Conservation (phyloP, 2,797 vertebrate species). For the Pseudocheirus occidentalis region DNA sequence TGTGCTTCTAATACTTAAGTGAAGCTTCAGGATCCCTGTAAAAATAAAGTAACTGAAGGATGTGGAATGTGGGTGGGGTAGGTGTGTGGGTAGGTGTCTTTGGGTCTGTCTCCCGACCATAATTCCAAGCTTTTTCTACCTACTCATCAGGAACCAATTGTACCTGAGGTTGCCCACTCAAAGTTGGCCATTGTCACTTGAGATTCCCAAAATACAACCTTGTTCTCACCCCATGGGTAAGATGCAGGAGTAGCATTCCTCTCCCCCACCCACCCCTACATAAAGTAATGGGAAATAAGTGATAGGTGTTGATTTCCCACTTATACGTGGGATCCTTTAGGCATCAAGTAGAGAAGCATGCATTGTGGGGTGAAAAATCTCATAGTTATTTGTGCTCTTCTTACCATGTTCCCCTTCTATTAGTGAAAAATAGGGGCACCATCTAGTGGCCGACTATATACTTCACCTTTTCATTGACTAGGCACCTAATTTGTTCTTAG, state of each 20-base stretch:
- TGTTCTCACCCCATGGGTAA: neutral
- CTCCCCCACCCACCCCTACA: neutral
- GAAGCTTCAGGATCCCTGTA: neutral
- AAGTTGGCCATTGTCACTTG: neutral
- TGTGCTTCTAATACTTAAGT: neutral
- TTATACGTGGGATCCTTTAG: neutral
- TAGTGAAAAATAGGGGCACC: neutral
- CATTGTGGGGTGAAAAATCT: neutral
- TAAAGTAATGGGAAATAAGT: neutral
- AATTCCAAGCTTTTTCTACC: neutral
- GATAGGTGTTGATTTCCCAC: neutral
- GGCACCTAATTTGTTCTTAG: neutral
- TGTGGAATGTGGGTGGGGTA: neutral
- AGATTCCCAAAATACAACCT: neutral
- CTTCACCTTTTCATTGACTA: neutral
- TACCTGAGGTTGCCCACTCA: neutral
- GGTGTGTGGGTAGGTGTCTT: neutral
- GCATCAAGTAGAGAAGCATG: neutral
- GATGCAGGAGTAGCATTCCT: neutral
- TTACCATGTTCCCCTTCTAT: neutral
- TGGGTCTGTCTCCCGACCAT: neutral
- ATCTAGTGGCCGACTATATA: neutral
- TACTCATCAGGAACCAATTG: neutral
- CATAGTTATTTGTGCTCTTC: neutral
- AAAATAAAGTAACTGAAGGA: slow-evolving; percentile 15